Conservation (phyloP, 2,113 vertebrate genomes). For the Origma solitaria region DNA sequence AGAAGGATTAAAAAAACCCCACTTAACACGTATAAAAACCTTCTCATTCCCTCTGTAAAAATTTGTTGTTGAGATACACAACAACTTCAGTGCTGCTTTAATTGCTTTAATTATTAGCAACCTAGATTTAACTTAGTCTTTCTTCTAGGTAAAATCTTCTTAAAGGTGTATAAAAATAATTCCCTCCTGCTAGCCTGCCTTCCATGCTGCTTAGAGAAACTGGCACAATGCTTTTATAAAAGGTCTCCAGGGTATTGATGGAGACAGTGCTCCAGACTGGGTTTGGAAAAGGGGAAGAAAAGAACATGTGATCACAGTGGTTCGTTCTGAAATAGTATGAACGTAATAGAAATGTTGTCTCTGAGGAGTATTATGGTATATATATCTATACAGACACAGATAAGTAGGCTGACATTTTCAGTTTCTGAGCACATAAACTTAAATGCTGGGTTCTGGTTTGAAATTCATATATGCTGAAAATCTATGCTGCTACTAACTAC, state of each 20-base stretch:
- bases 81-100: constrained; percentile 1
- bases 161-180: not conserved
- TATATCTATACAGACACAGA: not conserved
- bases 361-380: not conserved
- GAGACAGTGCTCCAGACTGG: not conserved
- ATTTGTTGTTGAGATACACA: constrained; percentile 21
- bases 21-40: not conserved
- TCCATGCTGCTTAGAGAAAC: not conserved
- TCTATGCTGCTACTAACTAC: not conserved
- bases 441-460: not conserved
- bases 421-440: not conserved
- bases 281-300: not conserved
- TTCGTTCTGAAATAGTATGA: not conserved
- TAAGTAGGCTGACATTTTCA: not conserved
- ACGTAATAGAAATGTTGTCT: not conserved
- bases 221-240: not conserved
- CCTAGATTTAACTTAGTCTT: constrained; percentile 23
- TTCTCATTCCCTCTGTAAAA: not conserved
- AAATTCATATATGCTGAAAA: not conserved
- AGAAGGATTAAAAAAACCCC: not conserved
- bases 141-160: constrained; percentile 8
- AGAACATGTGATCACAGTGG: not conserved
- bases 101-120: constrained; percentile 44
- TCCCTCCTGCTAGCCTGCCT: constrained; percentile 1
- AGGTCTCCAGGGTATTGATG: not conserved